Percentiles rank a stretch among this genome's conserved stretches.
These are phyloP conservation scores for Gulo gulo DNA, from an alignment of 2,113 vertebrate genomes.

Conservation along the genomic window DNA sequence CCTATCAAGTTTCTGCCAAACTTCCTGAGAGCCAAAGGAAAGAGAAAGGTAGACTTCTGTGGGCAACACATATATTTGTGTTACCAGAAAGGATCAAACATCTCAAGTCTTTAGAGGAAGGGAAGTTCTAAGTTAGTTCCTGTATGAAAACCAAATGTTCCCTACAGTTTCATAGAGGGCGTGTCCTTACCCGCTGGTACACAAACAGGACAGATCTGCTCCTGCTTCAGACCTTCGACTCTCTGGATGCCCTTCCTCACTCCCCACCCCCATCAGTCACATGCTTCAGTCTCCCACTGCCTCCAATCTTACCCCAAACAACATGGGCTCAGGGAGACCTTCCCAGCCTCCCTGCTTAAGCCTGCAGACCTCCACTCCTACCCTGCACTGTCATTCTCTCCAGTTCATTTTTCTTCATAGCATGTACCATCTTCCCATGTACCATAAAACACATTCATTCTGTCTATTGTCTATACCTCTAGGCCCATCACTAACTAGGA, in stretches of 20 bases:
- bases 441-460: not conserved
- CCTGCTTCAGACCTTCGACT: not conserved
- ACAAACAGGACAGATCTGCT: not conserved
- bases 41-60: not conserved
- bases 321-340: not conserved
- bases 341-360: not conserved
- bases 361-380: not conserved
- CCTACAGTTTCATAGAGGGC: not conserved
- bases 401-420: not conserved
- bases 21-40: not conserved
- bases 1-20: not conserved
- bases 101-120: not conserved
- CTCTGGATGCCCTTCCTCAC: not conserved
- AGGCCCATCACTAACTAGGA: not conserved
- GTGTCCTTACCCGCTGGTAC: accelerated
- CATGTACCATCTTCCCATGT: not conserved
- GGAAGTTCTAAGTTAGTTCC: not conserved
- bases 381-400: not conserved
- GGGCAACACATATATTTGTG: not conserved
- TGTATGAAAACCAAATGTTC: not conserved
- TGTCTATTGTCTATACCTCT: not conserved
- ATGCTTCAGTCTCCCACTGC: not conserved
- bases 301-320: not conserved
- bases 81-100: not conserved
- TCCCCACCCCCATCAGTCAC: too few relatives aligned